Conservation (phyloP, 2,888 invertebrate species). For the Aelia acuminata region DNA sequence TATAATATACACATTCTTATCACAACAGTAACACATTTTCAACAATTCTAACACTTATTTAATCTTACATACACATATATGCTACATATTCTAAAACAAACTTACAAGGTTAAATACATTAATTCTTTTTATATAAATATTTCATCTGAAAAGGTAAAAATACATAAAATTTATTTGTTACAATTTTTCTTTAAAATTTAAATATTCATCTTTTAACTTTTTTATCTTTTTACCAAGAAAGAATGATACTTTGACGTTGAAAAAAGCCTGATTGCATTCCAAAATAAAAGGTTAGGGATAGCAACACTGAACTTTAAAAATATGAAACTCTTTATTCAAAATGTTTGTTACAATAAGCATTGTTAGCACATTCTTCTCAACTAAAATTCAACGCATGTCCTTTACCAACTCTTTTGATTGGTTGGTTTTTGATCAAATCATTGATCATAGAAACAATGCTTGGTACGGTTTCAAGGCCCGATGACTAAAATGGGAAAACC, state of each 20-base stretch:
- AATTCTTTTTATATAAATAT: not conserved
- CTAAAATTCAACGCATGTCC: no score
- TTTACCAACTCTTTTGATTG: no score
- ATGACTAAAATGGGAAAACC: no score
- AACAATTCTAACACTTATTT: slow-evolving; percentile 41
- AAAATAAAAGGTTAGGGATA: not conserved
- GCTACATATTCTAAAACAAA: slow-evolving; percentile 33
- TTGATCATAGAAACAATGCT: no score
- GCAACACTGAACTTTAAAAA: not conserved
- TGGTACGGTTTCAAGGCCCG: no score
- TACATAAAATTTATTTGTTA: not conserved
- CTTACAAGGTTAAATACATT: slow-evolving; percentile 4
- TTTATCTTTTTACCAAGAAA: not conserved
- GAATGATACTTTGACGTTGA: not conserved
- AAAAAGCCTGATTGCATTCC: not conserved
- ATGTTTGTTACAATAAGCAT: not conserved
- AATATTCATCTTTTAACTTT: not conserved
- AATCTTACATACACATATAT: slow-evolving; percentile 20
- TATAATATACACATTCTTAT: not conserved
- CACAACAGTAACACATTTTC: slow-evolving; percentile 23
- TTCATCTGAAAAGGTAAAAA: slow-evolving; percentile 17
- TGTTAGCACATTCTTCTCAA: not conserved
- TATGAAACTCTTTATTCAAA: not conserved
- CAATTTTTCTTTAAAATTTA: not conserved
- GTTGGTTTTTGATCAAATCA: no score